Evolutionary conservation across 2,113 vertebrate species (phyloP).

Genomic region (Phycodurus eques): DNA sequence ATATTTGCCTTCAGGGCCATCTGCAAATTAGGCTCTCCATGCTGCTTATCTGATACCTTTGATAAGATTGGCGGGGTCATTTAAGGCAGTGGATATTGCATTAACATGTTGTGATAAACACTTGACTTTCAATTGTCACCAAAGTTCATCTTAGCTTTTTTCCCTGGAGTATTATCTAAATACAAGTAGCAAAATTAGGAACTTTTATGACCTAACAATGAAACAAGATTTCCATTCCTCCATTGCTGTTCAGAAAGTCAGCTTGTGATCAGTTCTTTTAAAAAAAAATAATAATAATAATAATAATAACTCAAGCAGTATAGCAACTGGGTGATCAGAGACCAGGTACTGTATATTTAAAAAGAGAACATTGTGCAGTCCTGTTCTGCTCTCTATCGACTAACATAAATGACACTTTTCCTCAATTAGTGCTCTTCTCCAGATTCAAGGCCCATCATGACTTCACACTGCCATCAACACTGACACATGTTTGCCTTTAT

Average conservation of each 20-base stretch:
- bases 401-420: too few species aligned
- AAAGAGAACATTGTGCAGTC: conserved; percentile 1
- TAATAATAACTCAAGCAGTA: background rate
- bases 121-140: conserved; percentile 12
- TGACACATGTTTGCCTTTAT: conserved; percentile 48
- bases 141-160: conserved; percentile 4
- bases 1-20: conserved; percentile 38
- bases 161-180: background rate
- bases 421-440: too few species aligned
- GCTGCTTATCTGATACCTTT: conserved; percentile 42
- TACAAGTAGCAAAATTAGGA: background rate
- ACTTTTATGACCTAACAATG: background rate
- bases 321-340: background rate
- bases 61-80: conserved; percentile 22
- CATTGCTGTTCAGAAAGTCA: background rate
- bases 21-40: conserved; percentile 53
- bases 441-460: conserved; percentile 41
- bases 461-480: conserved; percentile 57
- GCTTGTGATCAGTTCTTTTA: background rate
- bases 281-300: too few species aligned
- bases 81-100: conserved; percentile 4
- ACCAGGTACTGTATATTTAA: background rate
- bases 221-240: background rate
- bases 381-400: conserved; percentile 13
- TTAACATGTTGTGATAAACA: background rate